Conservation (phyloP, 2,113 vertebrate species). For the Mohoua ochrocephala region DNA sequence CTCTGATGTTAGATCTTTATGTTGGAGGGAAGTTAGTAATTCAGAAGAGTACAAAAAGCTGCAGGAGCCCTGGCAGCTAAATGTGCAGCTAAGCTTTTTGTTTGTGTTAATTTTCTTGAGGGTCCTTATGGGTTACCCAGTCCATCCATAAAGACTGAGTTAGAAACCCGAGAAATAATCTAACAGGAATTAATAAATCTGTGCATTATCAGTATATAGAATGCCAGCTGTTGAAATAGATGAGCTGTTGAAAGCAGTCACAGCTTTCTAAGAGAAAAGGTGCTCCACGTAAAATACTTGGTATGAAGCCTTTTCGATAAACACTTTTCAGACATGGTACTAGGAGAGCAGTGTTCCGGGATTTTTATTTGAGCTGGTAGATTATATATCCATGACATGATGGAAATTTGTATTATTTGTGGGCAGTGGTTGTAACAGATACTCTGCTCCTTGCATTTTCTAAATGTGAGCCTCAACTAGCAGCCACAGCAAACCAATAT, state of each 20-base stretch:
- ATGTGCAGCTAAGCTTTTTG: neutral
- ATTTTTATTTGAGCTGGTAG: neutral
- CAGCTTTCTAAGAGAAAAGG: neutral
- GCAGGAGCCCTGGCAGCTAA: neutral
- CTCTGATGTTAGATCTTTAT: neutral
- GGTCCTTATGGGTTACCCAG: neutral
- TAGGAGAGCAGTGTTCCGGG: neutral
- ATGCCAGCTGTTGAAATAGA: neutral
- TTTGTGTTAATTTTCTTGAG: neutral
- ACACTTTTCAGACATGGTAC: neutral
- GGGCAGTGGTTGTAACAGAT: constrained; percentile 13
- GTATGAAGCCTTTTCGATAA: neutral
- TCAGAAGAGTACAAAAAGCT: neutral
- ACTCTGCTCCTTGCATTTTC: constrained; percentile 2
- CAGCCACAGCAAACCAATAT: neutral
- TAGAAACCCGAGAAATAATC: neutral
- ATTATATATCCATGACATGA: constrained; percentile 1
- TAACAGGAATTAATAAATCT: neutral
- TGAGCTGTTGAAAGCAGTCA: neutral
- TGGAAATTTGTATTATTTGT: constrained; percentile 25
- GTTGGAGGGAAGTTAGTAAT: neutral
- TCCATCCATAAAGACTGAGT: neutral
- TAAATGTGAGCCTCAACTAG: neutral
- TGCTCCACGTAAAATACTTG: neutral
- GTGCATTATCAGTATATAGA: neutral